Evolutionary conservation across 2,797 vertebrate genomes (phyloP).

Genomic region (Odontamblyopus rebecca): DNA sequence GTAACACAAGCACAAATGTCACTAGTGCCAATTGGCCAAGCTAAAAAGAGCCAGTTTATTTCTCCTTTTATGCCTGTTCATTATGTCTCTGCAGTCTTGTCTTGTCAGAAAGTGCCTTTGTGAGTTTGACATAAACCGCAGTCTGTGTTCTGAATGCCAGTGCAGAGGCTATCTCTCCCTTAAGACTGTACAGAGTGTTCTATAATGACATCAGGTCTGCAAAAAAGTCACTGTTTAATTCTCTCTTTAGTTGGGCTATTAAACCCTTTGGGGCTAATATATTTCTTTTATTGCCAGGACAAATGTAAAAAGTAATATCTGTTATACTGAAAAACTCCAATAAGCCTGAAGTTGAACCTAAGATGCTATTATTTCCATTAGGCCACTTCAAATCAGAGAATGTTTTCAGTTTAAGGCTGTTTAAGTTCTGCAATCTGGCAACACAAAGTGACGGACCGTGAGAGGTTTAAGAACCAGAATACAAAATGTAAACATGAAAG

Average conservation of each 20-base stretch:
- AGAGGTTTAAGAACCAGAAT: too few species aligned
- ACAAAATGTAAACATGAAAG: too few species aligned
- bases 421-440: background rate
- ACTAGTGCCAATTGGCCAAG: slow-evolving; percentile 37
- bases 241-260: background rate
- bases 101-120: slow-evolving; percentile 22
- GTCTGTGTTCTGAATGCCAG: background rate
- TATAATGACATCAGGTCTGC: background rate
- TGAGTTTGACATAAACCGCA: slow-evolving; percentile 20
- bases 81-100: slow-evolving; percentile 20
- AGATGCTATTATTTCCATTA: background rate
- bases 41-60: slow-evolving; percentile 35
- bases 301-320: background rate
- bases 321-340: background rate
- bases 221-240: background rate
- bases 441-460: background rate
- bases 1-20: slow-evolving; percentile 53
- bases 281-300: background rate
- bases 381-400: background rate
- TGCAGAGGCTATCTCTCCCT: slow-evolving; percentile 1
- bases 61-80: slow-evolving; percentile 12
- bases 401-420: background rate
- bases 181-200: background rate
- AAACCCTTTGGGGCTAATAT: background rate
- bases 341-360: background rate